Evolutionary conservation across 1,140 invertebrate genomes (phyloP).

Genomic region (Lithobius niger): DNA sequence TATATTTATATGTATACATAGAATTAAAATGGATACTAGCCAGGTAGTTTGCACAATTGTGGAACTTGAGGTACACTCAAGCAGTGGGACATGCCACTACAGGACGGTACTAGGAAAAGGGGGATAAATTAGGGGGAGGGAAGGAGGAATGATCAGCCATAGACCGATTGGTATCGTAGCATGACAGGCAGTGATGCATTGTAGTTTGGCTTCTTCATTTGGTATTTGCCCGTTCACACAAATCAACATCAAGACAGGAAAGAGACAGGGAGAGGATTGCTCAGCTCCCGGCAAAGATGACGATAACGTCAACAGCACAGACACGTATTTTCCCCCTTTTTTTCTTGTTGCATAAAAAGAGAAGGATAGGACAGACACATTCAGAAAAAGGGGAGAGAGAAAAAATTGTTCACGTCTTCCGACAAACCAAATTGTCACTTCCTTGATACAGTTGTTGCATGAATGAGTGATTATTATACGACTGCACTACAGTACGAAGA

Average conservation of each 20-base stretch:
- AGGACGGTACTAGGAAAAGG: background rate
- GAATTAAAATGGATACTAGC: background rate
- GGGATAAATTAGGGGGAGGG: background rate
- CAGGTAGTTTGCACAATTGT: background rate
- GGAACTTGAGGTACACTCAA: background rate
- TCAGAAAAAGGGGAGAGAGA: too few species aligned
- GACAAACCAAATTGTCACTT: too few species aligned
- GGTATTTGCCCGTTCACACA: background rate
- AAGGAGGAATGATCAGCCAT: background rate
- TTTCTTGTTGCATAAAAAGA: background rate
- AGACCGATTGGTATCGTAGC: background rate
- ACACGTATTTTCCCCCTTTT: background rate
- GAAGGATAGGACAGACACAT: too few species aligned
- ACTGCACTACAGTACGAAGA: too few species aligned
- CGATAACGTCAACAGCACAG: background rate
- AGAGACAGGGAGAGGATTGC: background rate
- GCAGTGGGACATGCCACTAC: background rate
- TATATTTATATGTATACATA: conserved; percentile 4
- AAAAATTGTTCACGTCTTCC: too few species aligned
- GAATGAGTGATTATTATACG: too few species aligned
- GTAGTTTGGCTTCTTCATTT: background rate
- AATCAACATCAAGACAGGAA: background rate
- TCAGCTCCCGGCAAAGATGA: background rate
- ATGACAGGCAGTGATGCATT: background rate
- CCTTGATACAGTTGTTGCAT: too few species aligned